These are phyloP conservation scores for Melanotaenia maccullochi DNA, from an alignment of 2,797 vertebrate species.

Conservation along the genomic window DNA sequence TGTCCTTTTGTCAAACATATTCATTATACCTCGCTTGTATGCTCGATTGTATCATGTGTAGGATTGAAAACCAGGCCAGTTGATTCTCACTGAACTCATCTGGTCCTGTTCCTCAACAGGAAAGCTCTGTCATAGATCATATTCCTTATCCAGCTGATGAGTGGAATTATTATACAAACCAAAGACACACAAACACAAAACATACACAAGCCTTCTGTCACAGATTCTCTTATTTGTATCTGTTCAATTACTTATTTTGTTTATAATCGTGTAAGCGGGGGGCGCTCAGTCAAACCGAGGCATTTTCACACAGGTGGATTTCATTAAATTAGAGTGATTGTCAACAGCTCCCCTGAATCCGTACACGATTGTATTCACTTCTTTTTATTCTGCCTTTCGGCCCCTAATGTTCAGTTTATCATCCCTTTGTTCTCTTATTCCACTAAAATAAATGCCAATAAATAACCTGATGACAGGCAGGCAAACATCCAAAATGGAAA, in stretches of 20 bases:
- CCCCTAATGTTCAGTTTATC: conserved; percentile 49
- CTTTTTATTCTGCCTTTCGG: conserved; percentile 36
- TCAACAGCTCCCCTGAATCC: conserved; percentile 41
- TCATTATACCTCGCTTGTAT: conserved; percentile 7
- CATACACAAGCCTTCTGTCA: conserved; percentile 48
- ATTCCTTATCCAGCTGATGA: conserved; percentile 40
- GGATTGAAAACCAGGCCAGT: conserved; percentile 22
- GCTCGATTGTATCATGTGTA: conserved; percentile 23
- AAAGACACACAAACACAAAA: conserved; percentile 41
- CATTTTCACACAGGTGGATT: conserved; percentile 52
- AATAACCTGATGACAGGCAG: conserved; percentile 33
- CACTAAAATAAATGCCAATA: conserved; percentile 47
- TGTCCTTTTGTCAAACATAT: conserved; percentile 41
- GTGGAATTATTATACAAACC: conserved; percentile 34
- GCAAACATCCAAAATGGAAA: conserved; percentile 52
- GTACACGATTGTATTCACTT: conserved; percentile 16
- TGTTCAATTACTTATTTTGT: conserved; percentile 37
- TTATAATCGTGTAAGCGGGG: conserved; percentile 29
- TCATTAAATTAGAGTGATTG: conserved; percentile 45
- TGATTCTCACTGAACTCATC: conserved; percentile 45
- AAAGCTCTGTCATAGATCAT: conserved; percentile 42
- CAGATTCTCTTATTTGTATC: conserved; percentile 34
- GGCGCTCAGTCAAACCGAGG: conserved; percentile 26
- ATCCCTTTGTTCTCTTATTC: conserved; percentile 45
- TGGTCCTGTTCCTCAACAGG: conserved; percentile 52